Percentiles rank a stretch among this genome's conserved stretches.
These are phyloP conservation scores for Uloborus diversus DNA, from an alignment of 1,140 invertebrate species.

Conservation along the genomic window DNA sequence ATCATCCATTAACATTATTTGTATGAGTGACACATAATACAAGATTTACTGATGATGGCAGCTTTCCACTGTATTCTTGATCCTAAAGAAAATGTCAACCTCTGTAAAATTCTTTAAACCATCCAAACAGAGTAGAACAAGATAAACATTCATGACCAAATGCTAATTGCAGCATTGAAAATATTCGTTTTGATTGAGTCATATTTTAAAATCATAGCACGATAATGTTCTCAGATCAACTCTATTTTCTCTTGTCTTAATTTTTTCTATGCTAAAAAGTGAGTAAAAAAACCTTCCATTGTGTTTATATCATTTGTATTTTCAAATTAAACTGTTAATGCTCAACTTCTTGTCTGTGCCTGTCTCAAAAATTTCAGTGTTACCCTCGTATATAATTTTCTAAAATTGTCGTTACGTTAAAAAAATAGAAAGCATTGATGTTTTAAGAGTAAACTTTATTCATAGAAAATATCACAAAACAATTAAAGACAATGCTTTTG, in stretches of 20 bases:
- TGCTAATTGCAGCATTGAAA: not conserved
- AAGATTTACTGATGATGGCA: not conserved
- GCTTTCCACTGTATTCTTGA: not conserved
- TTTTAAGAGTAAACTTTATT: no score
- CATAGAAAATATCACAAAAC: no score
- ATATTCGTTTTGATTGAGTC: not conserved
- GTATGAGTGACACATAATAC: not conserved
- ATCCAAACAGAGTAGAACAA: not conserved
- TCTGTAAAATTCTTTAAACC: not conserved
- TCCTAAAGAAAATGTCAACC: not conserved
- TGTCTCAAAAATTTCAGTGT: no score
- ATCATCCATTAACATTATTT: not conserved
- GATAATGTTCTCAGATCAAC: not conserved
- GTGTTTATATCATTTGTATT: not conserved
- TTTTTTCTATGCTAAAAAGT: constrained; percentile 1
- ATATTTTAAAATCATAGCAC: not conserved
- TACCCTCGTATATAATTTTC: no score
- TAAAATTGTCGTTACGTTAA: no score
- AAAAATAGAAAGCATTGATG: no score
- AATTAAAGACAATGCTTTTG: no score
- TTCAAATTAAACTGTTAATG: constrained; percentile 8
- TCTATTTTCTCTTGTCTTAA: constrained; percentile 5
- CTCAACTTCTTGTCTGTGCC: no score
- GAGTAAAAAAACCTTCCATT: constrained; percentile 3
- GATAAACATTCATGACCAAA: not conserved